Percentiles rank a stretch among this genome's conserved stretches.
Conservation (phyloP, 2,888 invertebrate genomes). For the Cryptosula pallasiana region DNA sequence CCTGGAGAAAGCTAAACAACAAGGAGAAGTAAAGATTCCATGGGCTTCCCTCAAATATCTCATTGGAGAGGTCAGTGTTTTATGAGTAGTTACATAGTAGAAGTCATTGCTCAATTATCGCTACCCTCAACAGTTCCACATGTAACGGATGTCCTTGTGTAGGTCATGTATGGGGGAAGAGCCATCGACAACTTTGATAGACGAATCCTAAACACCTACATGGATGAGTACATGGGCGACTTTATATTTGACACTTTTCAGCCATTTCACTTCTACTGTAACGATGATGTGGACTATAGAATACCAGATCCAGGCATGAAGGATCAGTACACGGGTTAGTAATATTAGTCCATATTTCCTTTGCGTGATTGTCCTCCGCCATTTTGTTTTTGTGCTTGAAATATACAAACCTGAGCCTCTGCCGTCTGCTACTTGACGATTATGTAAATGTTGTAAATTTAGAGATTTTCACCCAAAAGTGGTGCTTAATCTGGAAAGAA, state of each 20-base stretch:
- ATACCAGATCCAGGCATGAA: slow-evolving; percentile 61
- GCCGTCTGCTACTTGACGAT: too few species aligned
- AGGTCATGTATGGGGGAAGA: slow-evolving; percentile 91
- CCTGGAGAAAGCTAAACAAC: slow-evolving; percentile 64
- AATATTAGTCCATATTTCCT: too few species aligned
- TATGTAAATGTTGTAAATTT: too few species aligned
- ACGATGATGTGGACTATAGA: slow-evolving; percentile 69
- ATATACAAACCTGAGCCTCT: too few species aligned
- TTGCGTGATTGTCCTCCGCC: not conserved
- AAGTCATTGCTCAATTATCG: too few species aligned
- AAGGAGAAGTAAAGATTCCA: slow-evolving; percentile 65
- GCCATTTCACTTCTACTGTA: slow-evolving; percentile 81
- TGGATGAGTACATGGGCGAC: slow-evolving; percentile 91
- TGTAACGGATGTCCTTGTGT: too few species aligned
- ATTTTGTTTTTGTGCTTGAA: not conserved
- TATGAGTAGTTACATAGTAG: too few species aligned
- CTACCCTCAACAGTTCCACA: too few species aligned
- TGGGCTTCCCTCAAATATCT: slow-evolving; percentile 88
- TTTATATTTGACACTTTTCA: slow-evolving; percentile 86
- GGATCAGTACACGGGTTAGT: slow-evolving; percentile 47
- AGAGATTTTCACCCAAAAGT: too few species aligned
- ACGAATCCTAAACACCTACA: slow-evolving; percentile 77
- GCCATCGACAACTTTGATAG: slow-evolving; percentile 88
- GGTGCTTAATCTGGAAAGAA: too few species aligned
- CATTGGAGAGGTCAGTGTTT: slow-evolving; percentile 80